Percentiles rank a stretch among this genome's conserved stretches.
Evolutionary conservation across 1,140 invertebrate genomes (phyloP).

Genomic region (Oncopeltus fasciatus): DNA sequence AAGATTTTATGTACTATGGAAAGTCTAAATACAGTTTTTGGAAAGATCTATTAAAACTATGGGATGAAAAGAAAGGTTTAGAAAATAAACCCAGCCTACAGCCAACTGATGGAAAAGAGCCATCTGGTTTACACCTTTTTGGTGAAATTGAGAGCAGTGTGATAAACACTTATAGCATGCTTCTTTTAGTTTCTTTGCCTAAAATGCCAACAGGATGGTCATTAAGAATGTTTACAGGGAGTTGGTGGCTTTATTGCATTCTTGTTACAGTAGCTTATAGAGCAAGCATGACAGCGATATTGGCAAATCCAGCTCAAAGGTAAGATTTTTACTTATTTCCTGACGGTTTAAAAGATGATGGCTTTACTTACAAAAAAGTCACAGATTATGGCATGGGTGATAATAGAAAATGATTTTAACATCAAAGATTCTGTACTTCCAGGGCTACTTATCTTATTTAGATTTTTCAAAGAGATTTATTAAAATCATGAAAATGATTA

Average conservation of each 20-base stretch:
- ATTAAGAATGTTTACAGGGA: constrained; percentile 58
- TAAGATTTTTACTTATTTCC: constrained; percentile 30
- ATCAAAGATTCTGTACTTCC: no score
- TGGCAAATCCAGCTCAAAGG: constrained; percentile 57
- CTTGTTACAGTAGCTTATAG: constrained; percentile 58
- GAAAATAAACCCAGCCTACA: background rate
- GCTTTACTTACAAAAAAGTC: no score
- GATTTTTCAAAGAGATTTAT: no score
- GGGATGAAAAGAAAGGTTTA: constrained; percentile 5
- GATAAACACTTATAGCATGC: constrained; percentile 63
- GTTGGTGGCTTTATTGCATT: constrained; percentile 73
- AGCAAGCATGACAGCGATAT: constrained; percentile 66
- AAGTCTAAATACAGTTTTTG: constrained; percentile 6
- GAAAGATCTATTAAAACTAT: constrained; percentile 4
- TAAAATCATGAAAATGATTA: no score
- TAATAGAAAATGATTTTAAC: no score
- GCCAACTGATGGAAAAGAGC: background rate
- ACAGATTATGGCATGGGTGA: no score
- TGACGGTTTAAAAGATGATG: no score
- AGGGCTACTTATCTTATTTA: no score
- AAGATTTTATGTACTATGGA: constrained; percentile 7
- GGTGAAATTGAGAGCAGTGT: constrained; percentile 42
- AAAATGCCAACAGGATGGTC: constrained; percentile 60
- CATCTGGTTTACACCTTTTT: constrained; percentile 47
- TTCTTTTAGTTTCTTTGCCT: constrained; percentile 53